A percentile compares a stretch with the other conserved stretches of the same genome.
These are phyloP conservation scores for Spisula solida DNA, from an alignment of 2,888 invertebrate genomes.

Conservation along the genomic window DNA sequence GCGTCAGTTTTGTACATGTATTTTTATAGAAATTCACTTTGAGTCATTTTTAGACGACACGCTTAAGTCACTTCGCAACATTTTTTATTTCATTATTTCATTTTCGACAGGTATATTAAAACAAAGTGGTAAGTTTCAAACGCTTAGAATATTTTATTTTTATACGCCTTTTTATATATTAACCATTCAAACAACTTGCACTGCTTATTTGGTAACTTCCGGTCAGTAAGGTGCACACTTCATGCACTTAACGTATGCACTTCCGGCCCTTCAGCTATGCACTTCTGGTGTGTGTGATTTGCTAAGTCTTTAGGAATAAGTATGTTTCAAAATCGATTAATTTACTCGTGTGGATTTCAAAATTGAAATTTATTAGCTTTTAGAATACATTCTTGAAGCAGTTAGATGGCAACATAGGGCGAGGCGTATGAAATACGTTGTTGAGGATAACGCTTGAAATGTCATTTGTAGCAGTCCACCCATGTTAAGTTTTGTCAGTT, in stretches of 20 bases:
- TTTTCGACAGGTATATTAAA: conserved; percentile 28
- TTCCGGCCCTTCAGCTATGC: no score
- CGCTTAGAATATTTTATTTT: neutral
- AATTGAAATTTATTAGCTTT: no score
- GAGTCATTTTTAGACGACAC: neutral
- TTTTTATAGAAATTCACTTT: neutral
- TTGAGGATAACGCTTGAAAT: no score
- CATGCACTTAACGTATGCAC: neutral
- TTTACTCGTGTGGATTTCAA: no score
- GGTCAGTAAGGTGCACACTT: neutral
- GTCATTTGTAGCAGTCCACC: no score
- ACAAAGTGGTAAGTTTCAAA: conserved; percentile 23
- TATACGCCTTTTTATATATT: neutral
- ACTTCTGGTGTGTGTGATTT: no score
- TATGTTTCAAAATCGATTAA: no score
- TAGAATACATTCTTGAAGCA: no score
- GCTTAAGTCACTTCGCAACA: neutral
- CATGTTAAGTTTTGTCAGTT: no score
- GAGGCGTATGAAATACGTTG: no score
- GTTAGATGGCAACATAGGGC: no score
- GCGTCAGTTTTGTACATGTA: neutral
- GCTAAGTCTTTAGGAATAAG: no score
- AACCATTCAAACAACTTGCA: neutral
- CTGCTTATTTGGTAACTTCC: conserved; percentile 11
- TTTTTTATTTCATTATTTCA: neutral